A percentile compares a stretch with the other conserved stretches of the same genome.
These are phyloP conservation scores for Oxycera nigricornis DNA, from an alignment of 2,888 invertebrate genomes.

Conservation along the genomic window DNA sequence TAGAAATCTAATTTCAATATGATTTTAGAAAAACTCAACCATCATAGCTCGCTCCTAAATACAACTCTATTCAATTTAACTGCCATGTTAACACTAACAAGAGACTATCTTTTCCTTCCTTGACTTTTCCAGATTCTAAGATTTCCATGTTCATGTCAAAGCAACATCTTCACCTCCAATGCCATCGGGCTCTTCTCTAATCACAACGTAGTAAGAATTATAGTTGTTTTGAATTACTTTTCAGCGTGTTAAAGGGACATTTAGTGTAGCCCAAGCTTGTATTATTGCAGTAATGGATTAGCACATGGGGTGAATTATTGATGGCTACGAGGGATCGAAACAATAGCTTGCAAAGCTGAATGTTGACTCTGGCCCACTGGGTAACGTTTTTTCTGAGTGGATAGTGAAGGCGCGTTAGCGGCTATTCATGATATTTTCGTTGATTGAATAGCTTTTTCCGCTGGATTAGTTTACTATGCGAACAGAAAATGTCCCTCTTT, in stretches of 20 bases:
- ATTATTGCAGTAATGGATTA: constrained; percentile 43
- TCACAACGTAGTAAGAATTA: constrained; percentile 30
- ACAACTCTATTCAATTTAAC: too few species aligned
- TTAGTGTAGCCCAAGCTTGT: constrained; percentile 45
- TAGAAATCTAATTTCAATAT: too few species aligned
- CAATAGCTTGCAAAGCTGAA: not conserved
- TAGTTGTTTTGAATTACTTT: constrained; percentile 44
- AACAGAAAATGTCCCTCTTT: not conserved
- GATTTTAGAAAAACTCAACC: too few species aligned
- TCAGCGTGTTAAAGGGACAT: constrained; percentile 47
- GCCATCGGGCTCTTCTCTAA: constrained; percentile 5
- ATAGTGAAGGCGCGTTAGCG: not conserved
- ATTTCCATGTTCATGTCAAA: constrained; percentile 12
- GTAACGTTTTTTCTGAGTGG: not conserved
- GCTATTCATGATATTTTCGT: constrained; percentile 17
- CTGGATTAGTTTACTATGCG: not conserved
- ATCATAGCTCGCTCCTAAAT: too few species aligned
- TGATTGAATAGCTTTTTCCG: constrained; percentile 34
- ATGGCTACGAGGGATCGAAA: not conserved
- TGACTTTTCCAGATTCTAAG: constrained; percentile 13
- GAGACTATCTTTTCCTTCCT: constrained; percentile 2
- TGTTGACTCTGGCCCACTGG: not conserved
- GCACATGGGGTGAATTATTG: constrained; percentile 6
- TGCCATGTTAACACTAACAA: constrained; percentile 1
- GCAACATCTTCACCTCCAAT: constrained; percentile 10